phyloP scores from a whole-genome alignment of 2,888 invertebrate species.

The Lithophane leautieri region DNA sequence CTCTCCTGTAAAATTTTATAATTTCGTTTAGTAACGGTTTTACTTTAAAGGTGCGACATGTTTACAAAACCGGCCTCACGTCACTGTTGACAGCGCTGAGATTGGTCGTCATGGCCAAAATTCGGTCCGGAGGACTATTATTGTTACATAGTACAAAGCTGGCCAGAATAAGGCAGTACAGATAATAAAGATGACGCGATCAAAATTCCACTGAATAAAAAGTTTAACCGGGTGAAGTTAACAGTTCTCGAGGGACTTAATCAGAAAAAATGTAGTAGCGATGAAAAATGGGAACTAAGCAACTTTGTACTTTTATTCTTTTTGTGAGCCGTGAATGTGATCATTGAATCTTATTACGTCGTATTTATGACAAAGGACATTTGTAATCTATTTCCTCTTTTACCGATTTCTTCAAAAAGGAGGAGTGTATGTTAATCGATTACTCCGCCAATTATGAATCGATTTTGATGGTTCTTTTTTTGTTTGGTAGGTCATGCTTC shows the following conservation, averaged over 20 bases:
- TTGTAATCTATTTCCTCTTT: background rate
- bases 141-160: background rate
- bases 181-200: constrained; percentile 51
- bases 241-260: constrained; percentile 60
- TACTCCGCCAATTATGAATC: too few relatives aligned
- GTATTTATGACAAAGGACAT: constrained; percentile 4
- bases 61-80: too few relatives aligned
- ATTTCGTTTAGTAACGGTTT: too few relatives aligned
- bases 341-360: constrained; percentile 7
- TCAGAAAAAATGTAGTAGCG: constrained; percentile 54
- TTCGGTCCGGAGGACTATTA: too few relatives aligned
- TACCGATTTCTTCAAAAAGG: too few relatives aligned
- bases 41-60: too few relatives aligned
- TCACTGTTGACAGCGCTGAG: too few relatives aligned
- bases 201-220: constrained; percentile 56
- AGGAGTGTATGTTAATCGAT: too few relatives aligned
- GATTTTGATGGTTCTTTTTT: too few relatives aligned
- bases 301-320: constrained; percentile 43
- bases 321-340: constrained; percentile 3
- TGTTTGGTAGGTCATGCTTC: too few relatives aligned
- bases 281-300: constrained; percentile 55
- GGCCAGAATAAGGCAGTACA: constrained; percentile 20
- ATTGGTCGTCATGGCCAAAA: too few relatives aligned
- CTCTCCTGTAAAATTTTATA: too few relatives aligned
- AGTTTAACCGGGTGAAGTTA: constrained; percentile 47